Evolutionary conservation across 2,888 invertebrate genomes (phyloP).

Genomic region (Epinotia ramella): DNA sequence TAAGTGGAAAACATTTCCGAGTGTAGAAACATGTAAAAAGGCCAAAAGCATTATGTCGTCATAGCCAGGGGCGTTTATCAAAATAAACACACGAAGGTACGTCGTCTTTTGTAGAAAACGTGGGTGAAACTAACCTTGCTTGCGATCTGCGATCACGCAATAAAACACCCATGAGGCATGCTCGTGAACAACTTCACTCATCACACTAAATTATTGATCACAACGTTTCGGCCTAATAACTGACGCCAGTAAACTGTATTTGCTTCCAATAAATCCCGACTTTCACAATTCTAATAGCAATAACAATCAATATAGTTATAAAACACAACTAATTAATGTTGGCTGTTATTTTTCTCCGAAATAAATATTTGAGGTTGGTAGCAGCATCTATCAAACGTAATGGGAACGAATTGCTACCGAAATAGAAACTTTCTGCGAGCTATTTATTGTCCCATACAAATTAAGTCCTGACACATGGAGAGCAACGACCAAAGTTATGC

Average conservation of each 20-base stretch:
- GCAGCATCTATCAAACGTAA: slow-evolving; percentile 41
- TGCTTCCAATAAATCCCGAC: slow-evolving; percentile 23
- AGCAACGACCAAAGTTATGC: slow-evolving; percentile 30
- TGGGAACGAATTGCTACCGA: slow-evolving; percentile 36
- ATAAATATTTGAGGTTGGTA: slow-evolving; percentile 23
- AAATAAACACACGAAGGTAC: slow-evolving; percentile 43
- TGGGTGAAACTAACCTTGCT: slow-evolving; percentile 43
- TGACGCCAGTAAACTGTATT: neutral
- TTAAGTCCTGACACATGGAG: slow-evolving; percentile 34
- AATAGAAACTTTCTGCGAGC: slow-evolving; percentile 38
- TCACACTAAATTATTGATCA: slow-evolving; percentile 28
- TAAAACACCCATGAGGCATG: slow-evolving; percentile 32
- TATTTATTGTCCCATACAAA: slow-evolving; percentile 37
- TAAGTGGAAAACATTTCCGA: slow-evolving; percentile 44
- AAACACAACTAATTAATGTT: slow-evolving; percentile 6
- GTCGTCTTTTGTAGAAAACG: slow-evolving; percentile 35
- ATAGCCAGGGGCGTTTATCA: slow-evolving; percentile 38
- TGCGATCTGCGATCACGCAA: slow-evolving; percentile 40
- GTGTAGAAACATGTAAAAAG: slow-evolving; percentile 45
- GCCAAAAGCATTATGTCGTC: slow-evolving; percentile 37
- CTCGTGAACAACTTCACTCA: slow-evolving; percentile 34
- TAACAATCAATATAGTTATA: slow-evolving; percentile 29
- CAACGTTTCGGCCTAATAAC: slow-evolving; percentile 11
- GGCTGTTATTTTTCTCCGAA: slow-evolving; percentile 20
- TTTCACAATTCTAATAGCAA: slow-evolving; percentile 28